Evolutionary conservation across 2,888 invertebrate genomes (phyloP), one percentile per base, ranked within the genome.

Genomic region (Pseudococcus viburni): DNA sequence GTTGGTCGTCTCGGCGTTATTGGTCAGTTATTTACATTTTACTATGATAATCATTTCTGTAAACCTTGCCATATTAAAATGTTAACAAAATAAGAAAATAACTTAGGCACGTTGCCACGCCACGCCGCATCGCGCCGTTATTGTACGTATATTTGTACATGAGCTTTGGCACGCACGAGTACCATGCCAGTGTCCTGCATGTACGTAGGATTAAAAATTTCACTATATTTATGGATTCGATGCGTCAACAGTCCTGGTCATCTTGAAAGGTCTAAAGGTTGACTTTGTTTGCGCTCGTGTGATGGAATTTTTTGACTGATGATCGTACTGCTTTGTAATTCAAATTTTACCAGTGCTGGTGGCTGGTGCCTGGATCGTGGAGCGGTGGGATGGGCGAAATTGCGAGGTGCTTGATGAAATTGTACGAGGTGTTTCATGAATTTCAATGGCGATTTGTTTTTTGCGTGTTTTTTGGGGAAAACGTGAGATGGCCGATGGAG

Each of bases 1-100:
- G 64, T 64, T 59, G 64, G 86, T 42, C 77, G 19, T 6, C 33
- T 42, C 68, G 19, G 42, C 80, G 80, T 59, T 64, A 86, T 86
- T 86, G 86, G 86, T 86, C 68, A 86, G 86, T 86, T 86, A 86
- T 86, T 86, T 86, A 86, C 86, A 86, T 86, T n/a, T 86, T 59
- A 64, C 86, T 80, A 80, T 42, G 80, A 80, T 80, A 80, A 80
- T 80, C 80, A 42, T 80, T 80, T 80, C 39, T 80, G 80, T 80
- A 80, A 80, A 80, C 80, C 80, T 80, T 42, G 80, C 80, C 80
- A 80, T 80, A 80, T 80, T 42, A 80, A 80, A 80, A 80, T 80
- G 80, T 80, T 80, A 42, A 80, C 80, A 42, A 42, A 80, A 80
- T 80, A 80, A 80, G 80, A 80, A 80, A 80, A 80, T 80, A 80